Evolutionary conservation across 2,888 invertebrate species (phyloP).

Genomic region (Leucoma salicis): DNA sequence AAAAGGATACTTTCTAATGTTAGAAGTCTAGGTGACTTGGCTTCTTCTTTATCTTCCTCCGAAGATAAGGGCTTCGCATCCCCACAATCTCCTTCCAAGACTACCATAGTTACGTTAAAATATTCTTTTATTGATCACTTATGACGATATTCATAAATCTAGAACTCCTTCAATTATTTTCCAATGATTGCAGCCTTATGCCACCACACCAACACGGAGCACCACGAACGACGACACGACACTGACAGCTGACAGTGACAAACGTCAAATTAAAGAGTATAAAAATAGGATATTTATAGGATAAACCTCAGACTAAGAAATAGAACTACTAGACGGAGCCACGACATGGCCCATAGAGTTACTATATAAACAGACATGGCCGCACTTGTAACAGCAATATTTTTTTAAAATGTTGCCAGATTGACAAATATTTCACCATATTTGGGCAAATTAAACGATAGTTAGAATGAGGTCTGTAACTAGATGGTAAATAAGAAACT

Average conservation of each 20-base stretch:
- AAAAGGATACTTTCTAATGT: constrained; percentile 83
- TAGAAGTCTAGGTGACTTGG: constrained; percentile 60
- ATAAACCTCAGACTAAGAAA: no score
- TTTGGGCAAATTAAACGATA: no score
- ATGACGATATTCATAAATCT: neutral
- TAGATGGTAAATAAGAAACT: no score
- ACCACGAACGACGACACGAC: no score
- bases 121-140: neutral
- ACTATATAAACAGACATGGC: no score
- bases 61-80: constrained; percentile 54
- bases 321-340: no score
- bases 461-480: no score
- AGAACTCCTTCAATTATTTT: neutral
- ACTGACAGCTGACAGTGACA: constrained; percentile 11
- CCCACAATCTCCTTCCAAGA: constrained; percentile 63
- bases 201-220: neutral
- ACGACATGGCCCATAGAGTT: no score
- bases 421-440: no score
- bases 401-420: no score
- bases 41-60: constrained; percentile 62
- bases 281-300: no score
- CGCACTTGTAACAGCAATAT: no score
- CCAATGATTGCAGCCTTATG: neutral
- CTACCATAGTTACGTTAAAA: constrained; percentile 53
- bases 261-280: constrained; percentile 19